Evolutionary conservation across 1,140 invertebrate genomes (phyloP).

Genomic region (Pectinophora gossypiella): DNA sequence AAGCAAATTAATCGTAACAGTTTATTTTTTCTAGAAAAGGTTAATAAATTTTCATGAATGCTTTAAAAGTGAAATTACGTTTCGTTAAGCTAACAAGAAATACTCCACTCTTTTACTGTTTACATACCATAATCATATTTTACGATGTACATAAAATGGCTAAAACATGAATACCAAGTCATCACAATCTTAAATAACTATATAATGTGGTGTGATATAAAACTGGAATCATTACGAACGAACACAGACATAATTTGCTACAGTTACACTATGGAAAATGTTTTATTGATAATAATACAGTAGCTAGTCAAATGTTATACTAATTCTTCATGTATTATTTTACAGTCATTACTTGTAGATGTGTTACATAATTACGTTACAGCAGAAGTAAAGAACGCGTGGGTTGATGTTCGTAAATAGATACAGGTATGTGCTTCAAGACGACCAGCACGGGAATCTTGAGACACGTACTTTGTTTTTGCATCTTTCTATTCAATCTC

Average conservation of each 20-base stretch:
- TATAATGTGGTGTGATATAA: neutral
- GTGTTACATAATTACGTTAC: neutral
- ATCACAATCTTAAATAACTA: neutral
- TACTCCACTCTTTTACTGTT: too few species aligned
- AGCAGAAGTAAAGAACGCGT: neutral
- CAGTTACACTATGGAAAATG: neutral
- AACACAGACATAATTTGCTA: neutral
- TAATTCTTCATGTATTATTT: slow-evolving; percentile 1
- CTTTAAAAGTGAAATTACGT: too few species aligned
- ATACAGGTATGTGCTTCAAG: neutral
- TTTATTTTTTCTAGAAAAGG: too few species aligned
- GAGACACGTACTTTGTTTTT: neutral
- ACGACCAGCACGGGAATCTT: neutral
- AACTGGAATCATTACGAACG: neutral
- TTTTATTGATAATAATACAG: neutral
- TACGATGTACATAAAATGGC: too few species aligned
- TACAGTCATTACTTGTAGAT: slow-evolving; percentile 4
- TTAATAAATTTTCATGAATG: too few species aligned
- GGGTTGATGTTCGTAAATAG: slow-evolving; percentile 2
- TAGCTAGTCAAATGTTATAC: neutral
- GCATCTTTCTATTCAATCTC: neutral
- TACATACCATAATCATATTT: too few species aligned
- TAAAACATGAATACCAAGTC: too few species aligned
- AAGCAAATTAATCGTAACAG: too few species aligned
- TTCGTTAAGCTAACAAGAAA: too few species aligned